These are phyloP conservation scores for Helostoma temminkii DNA, from an alignment of 2,797 vertebrate genomes.

Conservation along the genomic window DNA sequence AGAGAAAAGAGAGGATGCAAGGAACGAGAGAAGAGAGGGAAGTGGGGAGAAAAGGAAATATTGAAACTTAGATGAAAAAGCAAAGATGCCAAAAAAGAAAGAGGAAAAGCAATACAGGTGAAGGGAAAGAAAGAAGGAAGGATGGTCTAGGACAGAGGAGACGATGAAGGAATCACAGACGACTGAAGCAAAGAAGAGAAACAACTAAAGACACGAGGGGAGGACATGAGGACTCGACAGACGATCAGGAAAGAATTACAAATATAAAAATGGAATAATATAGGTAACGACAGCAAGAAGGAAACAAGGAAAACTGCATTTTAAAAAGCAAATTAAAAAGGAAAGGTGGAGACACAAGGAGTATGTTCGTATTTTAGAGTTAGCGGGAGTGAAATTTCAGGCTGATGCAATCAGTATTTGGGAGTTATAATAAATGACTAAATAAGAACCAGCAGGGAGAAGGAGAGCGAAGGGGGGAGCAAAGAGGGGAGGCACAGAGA, in stretches of 20 bases:
- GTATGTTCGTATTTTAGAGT: too few relatives aligned
- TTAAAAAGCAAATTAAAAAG: not conserved
- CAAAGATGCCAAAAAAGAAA: not conserved
- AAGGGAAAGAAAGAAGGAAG: not conserved
- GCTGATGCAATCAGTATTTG: conserved; percentile 51
- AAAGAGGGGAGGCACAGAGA: not conserved
- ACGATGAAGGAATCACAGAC: too few relatives aligned
- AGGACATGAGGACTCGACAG: too few relatives aligned
- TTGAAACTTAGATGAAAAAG: not conserved
- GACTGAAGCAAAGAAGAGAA: not conserved
- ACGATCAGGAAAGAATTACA: too few relatives aligned
- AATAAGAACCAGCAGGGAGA: conserved; percentile 33
- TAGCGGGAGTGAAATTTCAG: conserved; percentile 18
- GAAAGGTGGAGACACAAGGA: too few relatives aligned
- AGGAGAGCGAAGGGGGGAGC: not conserved
- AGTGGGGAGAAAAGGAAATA: not conserved
- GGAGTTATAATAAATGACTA: conserved; percentile 42
- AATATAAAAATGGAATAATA: too few relatives aligned
- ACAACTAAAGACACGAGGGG: not conserved
- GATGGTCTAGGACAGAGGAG: conserved; percentile 11
- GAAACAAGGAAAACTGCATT: too few relatives aligned
- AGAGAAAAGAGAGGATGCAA: too few relatives aligned
- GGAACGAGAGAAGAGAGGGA: not conserved
- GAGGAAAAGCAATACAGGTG: not conserved
- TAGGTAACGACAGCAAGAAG: too few relatives aligned